Evolutionary conservation across 2,888 invertebrate genomes (phyloP), one percentile per base, ranked within the genome.

Genomic region (Lysandra coridon): DNA sequence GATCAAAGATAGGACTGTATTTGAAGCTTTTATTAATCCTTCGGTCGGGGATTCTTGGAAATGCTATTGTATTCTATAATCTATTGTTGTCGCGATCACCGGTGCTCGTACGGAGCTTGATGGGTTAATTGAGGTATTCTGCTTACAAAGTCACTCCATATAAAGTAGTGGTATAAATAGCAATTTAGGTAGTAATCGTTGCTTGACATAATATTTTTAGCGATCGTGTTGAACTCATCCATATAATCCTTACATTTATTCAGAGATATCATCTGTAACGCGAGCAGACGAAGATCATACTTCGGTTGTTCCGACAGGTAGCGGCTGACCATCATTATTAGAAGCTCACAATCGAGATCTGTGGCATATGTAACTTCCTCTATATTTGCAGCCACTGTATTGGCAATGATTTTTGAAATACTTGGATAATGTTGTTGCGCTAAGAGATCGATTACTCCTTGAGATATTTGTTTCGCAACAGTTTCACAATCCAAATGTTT

Each of bases 141-240:
- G 17, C 33, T 76, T 17, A 53, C 2, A 53, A 53, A 76, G 57
- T 76, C 76, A 76, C 57, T 33, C 30, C 33, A 53, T 76, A 76
- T 57, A 76, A 76, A 76, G 4, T 76, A 57, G 33, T 76, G 49
- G 44, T 76, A 76, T 7, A 76, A 53, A 57, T 37, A 76, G 76
- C 53, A 30, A 3, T 17, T 76, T 17, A 76, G 44, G 53, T 76
- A 57, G 30, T 33, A 14, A 53, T 76, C 53, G n/a, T 76, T 57
- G 30, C 23, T 57, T 6, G 17, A 33, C 14, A 53, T 14, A 6
- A 76, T 57, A 53, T 49, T 57, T 14, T 76, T 53, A 4, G 53
- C n/a, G 6, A 33, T 76, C 5, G 17, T 33, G 14, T 76, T 33
- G 23, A 76, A 76, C 4, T 76, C 76, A 17, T 76, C 1, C 14